phyloP scores from a whole-genome alignment of 2,113 vertebrate species.

The Perca flavescens region DNA sequence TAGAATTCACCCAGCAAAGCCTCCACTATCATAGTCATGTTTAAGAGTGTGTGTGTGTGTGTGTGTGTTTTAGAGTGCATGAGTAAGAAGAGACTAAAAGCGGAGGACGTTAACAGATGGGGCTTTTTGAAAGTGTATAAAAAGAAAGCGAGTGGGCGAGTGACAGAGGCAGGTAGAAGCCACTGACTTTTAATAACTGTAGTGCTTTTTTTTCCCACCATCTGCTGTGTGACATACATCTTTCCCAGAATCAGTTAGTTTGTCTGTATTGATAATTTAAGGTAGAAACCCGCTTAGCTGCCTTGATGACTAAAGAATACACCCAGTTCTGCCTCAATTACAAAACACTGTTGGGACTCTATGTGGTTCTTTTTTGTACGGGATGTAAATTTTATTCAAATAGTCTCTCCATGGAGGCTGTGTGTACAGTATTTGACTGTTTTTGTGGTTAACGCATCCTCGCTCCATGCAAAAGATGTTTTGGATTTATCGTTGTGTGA shows the following conservation, averaged over 20 bases:
- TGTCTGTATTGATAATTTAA: not conserved
- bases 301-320: not conserved
- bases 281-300: not conserved
- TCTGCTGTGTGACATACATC: not conserved
- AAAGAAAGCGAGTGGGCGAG: constrained; percentile 41
- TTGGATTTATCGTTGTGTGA: not conserved
- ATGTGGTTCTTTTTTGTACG: not conserved
- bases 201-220: too few relatives aligned
- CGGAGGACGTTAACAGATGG: constrained; percentile 26
- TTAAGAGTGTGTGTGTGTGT: constrained; percentile 81
- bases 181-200: constrained; percentile 1
- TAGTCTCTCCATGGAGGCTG: not conserved
- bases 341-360: constrained; percentile 13
- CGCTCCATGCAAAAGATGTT: not conserved
- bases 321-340: not conserved
- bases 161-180: constrained; percentile 34
- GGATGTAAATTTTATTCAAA: constrained; percentile 77
- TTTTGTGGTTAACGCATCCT: not conserved
- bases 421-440: not conserved
- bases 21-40: constrained; percentile 80
- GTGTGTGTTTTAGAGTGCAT: constrained; percentile 52
- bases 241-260: not conserved
- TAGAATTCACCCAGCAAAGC: constrained; percentile 83
- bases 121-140: constrained; percentile 56
- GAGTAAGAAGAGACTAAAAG: constrained; percentile 46